Evolutionary conservation across 2,113 vertebrate genomes (phyloP).

Genomic region (Cyanistes caeruleus): DNA sequence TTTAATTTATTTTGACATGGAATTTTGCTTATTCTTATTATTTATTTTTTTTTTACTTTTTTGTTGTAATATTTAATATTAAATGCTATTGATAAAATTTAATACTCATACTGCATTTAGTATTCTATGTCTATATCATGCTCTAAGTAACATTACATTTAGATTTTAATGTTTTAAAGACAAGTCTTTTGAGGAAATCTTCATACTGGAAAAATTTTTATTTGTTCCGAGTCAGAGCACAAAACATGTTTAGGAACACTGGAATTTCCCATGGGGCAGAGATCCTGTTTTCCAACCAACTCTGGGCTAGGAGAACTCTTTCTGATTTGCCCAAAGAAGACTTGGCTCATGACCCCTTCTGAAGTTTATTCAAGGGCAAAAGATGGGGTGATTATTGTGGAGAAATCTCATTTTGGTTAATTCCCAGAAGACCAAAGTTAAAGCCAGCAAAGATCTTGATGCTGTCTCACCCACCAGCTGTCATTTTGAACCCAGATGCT

Average conservation of each 20-base stretch:
- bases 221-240: not conserved
- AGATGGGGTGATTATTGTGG: not conserved
- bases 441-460: not conserved
- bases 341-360: not conserved
- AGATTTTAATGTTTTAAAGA: not conserved
- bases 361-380: conserved; percentile 40
- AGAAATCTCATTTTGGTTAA: not conserved
- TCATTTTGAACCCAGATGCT: conserved; percentile 26
- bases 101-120: not conserved
- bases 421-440: conserved; percentile 10
- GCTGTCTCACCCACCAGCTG: conserved; percentile 23
- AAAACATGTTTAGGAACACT: not conserved
- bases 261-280: not conserved
- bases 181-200: not conserved
- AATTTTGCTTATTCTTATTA: not conserved
- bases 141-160: not conserved
- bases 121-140: not conserved
- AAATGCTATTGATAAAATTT: not conserved
- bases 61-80: not conserved
- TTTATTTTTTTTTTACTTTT: not conserved
- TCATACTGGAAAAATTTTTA: not conserved
- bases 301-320: not conserved
- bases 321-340: not conserved
- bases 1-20: not conserved
- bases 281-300: not conserved